Evolutionary conservation across 2,797 vertebrate species (phyloP), one percentile per base, ranked within the genome.

Genomic region (Carapus acus): DNA sequence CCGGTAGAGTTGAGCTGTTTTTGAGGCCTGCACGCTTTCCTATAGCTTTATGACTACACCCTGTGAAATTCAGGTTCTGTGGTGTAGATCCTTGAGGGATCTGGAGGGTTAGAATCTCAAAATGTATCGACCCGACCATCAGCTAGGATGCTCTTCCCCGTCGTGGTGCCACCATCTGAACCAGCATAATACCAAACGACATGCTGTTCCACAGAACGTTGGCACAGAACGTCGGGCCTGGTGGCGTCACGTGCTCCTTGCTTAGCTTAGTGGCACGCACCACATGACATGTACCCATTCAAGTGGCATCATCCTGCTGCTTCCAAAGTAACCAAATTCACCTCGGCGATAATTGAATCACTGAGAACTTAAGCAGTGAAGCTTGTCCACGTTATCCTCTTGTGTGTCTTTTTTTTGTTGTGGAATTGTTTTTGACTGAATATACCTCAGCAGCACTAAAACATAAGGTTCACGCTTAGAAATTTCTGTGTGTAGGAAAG

Each of bases 381-480:
- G 62, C 60, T 44, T 56, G 51, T 82, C 66, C 70, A 42, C 41
- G 17, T 71, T 58, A 47, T 69, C 68, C 58, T 72, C 60, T 66
- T 45, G 62, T 71, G 57, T 70, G 39, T 51, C 69, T 66, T 12
- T 73, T 69, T 79, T 73, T 73, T 78, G 40, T 77, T 56, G 54
- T 76, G 67, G 42, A 77, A 65, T 80, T 69, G 62, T 65, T 83
- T 58, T 83, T 76, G 74, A 86, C 85, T 85, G 65, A 85, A 88
- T 84, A 90, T 94, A 93, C 96, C 96, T 98, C 94, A 95, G 93
- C 93, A 93, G 91, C 89, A 86, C 90, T 91, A 91, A 86, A 90
- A 83, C 86, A 87, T 83, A 89, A 88, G 88, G 91, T 90, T 92
- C 77, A 88, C 88, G 89, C 88, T 88, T 85, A 88, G 80, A 86